Evolutionary conservation across 2,888 invertebrate genomes (phyloP).

Genomic region (Dryocosmus kuriphilus): DNA sequence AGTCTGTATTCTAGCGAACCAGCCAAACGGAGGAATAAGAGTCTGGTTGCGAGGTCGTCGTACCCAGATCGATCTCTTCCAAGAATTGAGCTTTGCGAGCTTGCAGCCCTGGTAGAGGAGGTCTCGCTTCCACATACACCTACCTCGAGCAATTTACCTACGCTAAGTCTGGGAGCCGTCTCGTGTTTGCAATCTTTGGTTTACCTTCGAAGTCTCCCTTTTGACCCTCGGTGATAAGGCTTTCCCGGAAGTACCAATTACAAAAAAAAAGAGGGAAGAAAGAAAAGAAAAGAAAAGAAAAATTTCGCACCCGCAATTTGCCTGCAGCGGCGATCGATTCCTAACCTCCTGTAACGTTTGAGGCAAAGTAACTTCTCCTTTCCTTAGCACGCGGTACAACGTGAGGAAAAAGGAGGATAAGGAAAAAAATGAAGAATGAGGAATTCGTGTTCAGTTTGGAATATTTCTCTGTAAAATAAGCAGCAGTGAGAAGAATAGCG

Average conservation of each 20-base stretch:
- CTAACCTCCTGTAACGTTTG: background rate
- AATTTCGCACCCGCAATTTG: conserved; percentile 7
- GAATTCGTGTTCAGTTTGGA: too few species aligned
- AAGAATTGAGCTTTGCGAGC: conserved; percentile 57
- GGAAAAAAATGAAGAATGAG: background rate
- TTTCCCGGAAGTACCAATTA: conserved; percentile 6
- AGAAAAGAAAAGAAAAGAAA: background rate
- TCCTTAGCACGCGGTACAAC: background rate
- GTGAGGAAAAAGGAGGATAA: background rate
- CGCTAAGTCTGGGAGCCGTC: conserved; percentile 5
- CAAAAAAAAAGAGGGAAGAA: too few species aligned
- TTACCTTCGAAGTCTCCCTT: conserved; percentile 17
- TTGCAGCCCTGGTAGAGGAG: conserved; percentile 51
- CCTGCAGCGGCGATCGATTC: conserved; percentile 5
- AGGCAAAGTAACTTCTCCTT: background rate
- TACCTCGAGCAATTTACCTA: conserved; percentile 50
- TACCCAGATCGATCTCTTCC: conserved; percentile 70
- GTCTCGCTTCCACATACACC: conserved; percentile 52
- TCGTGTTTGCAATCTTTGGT: conserved; percentile 43
- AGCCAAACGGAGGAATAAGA: conserved; percentile 55
- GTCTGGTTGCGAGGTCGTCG: conserved; percentile 69
- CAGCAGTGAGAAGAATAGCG: too few species aligned
- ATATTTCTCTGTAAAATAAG: too few species aligned
- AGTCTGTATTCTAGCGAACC: conserved; percentile 39
- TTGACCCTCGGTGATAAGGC: background rate